phyloP scores from a whole-genome alignment of 2,113 vertebrate genomes.

The Oriolus oriolus region DNA sequence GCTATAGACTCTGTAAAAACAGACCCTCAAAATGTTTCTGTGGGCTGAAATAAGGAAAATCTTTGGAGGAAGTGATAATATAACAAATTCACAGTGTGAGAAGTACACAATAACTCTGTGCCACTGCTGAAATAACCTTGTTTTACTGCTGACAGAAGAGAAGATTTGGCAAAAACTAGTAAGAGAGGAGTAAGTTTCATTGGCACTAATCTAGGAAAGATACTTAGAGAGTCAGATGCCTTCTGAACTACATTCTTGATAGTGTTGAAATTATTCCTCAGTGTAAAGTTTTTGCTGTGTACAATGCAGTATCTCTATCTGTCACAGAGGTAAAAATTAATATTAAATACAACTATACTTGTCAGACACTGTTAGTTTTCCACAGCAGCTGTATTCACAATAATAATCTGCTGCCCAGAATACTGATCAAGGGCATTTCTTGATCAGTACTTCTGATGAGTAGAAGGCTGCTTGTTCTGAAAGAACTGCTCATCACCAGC shows the following conservation, averaged over 20 bases:
- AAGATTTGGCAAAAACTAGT: neutral
- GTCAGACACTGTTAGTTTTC: neutral
- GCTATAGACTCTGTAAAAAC: neutral
- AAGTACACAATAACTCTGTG: neutral
- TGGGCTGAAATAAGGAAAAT: neutral
- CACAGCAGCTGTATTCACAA: neutral
- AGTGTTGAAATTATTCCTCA: neutral
- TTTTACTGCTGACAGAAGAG: neutral
- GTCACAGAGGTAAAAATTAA: neutral
- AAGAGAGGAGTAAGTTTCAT: neutral
- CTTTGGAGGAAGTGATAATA: neutral
- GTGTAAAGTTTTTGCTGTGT: neutral
- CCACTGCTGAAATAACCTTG: neutral
- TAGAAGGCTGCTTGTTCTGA: neutral
- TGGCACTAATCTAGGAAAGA: neutral
- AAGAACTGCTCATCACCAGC: neutral
- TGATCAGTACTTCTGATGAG: neutral
- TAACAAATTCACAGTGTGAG: neutral
- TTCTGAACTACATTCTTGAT: neutral
- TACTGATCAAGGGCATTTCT: neutral
- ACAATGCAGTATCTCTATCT: neutral
- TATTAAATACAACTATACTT: neutral
- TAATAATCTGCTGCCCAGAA: neutral
- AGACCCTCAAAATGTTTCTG: neutral
- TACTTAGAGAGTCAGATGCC: neutral